Percentiles rank a stretch among this genome's conserved stretches.
phyloP scores from a whole-genome alignment of 2,888 invertebrate species.

The Diachrysia chrysitis region DNA sequence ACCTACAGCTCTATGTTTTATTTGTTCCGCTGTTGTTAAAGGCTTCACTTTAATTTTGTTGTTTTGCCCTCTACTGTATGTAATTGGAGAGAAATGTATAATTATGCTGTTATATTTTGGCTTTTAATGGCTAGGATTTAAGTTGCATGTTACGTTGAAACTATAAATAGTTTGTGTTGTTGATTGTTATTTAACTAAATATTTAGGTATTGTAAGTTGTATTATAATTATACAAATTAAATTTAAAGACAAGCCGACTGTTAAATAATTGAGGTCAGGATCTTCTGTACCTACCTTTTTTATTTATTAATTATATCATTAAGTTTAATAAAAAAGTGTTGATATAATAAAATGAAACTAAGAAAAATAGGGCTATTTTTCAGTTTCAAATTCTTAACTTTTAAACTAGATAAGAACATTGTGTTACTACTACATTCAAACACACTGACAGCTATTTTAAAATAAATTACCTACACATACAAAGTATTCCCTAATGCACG shows the following conservation, averaged over 20 bases:
- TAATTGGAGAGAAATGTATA: slow-evolving; percentile 1
- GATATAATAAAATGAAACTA: too few species aligned
- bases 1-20: slow-evolving; percentile 10
- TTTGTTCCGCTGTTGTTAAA: slow-evolving; percentile 14
- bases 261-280: too few species aligned
- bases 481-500: neutral
- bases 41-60: slow-evolving; percentile 28
- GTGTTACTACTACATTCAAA: neutral
- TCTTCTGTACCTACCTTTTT: too few species aligned
- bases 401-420: too few species aligned
- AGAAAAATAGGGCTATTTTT: too few species aligned
- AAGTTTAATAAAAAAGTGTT: too few species aligned
- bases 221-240: neutral
- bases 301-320: too few species aligned
- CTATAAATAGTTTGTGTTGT: neutral
- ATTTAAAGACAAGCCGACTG: too few species aligned
- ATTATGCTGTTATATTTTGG: slow-evolving; percentile 1
- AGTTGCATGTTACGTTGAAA: neutral
- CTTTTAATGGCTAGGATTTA: neutral
- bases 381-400: too few species aligned
- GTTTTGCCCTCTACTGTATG: neutral
- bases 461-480: neutral
- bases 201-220: neutral
- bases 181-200: neutral
- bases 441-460: neutral